Evolutionary conservation across 2,888 invertebrate species (phyloP), one percentile per base, ranked within the genome.

Genomic region (Acrobasis consociella): DNA sequence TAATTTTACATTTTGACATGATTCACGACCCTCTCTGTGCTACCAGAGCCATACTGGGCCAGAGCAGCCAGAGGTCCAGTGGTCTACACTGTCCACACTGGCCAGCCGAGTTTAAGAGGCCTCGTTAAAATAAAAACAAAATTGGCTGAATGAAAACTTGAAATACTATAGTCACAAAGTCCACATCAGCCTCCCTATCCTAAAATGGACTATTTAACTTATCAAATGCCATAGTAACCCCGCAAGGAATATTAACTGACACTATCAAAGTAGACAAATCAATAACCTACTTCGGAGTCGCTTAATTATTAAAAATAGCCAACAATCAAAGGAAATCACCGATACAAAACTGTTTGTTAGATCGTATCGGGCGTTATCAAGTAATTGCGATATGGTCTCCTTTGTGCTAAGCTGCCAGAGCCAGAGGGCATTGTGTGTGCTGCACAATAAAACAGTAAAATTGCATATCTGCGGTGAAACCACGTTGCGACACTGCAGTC

Each of bases 341-440:
- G 60, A 60, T 60, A 51, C 31, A 65, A 68, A 64, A 67, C 67
- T 67, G 64, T 70, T 65, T 69, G 65, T 55, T 49, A 59, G 67
- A 69, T 71, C 13, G 62, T 71, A 69, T 72, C 75, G 72, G 68
- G 69, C 78, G 75, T 81, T 85, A 87, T 87, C 84, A 78, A 67
- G 65, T 61, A 66, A 74, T 77, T 77, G 68, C 77, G 85, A 85
- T 86, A 85, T 74, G 68, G 64, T 71, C 58, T 38, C 68, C 82
- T 86, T 88, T 88, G 87, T 88, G 56, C 85, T 67, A 60, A 53
- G 74, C 80, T 78, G 72, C 75, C 72, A 71, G 74, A 67, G 69
- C 46, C 71, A 60, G 65, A 64, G 52, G 51, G 82, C 75, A 85
- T 87, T 88, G 86, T 89, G 79, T 89, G 79, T 81, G 73, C 65